A percentile compares a stretch with the other conserved stretches of the same genome.
These are phyloP conservation scores for Actinia equina DNA, from an alignment of 64 coral and sea anemone genomes.

Conservation along the genomic window DNA sequence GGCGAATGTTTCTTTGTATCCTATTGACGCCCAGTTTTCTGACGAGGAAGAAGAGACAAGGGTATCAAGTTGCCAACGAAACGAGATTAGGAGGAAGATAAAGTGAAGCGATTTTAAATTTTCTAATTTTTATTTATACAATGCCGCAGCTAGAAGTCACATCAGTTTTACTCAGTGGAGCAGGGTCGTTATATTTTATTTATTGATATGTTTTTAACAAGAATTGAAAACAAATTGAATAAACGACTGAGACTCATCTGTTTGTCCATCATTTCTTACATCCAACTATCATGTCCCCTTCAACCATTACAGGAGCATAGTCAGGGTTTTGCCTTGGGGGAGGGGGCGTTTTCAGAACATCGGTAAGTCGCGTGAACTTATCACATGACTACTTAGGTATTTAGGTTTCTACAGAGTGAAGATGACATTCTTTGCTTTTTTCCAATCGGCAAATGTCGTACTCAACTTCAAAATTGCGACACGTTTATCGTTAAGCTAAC, in stretches of 20 bases:
- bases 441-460: too few relatives aligned
- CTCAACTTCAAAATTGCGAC: too few relatives aligned
- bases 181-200: constrained; percentile 23
- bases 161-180: constrained; percentile 7
- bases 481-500: too few relatives aligned
- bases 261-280: background rate
- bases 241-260: constrained; percentile 12
- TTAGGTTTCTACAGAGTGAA: too few relatives aligned
- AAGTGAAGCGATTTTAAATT: background rate
- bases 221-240: constrained; percentile 23
- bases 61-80: background rate
- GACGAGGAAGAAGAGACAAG: too few relatives aligned
- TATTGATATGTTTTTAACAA: constrained; percentile 22
- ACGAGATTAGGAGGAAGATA: background rate
- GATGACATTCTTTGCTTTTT: too few relatives aligned
- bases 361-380: too few relatives aligned
- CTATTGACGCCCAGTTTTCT: too few relatives aligned
- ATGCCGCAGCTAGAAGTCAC: constrained; percentile 1
- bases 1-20: background rate
- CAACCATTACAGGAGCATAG: too few relatives aligned
- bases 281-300: background rate
- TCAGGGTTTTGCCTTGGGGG: too few relatives aligned
- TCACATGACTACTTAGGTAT: too few relatives aligned
- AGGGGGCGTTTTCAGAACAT: too few relatives aligned
- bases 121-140: constrained; percentile 7